phyloP scores from a whole-genome alignment of 2,888 invertebrate species.

The Oscheius sp. region DNA sequence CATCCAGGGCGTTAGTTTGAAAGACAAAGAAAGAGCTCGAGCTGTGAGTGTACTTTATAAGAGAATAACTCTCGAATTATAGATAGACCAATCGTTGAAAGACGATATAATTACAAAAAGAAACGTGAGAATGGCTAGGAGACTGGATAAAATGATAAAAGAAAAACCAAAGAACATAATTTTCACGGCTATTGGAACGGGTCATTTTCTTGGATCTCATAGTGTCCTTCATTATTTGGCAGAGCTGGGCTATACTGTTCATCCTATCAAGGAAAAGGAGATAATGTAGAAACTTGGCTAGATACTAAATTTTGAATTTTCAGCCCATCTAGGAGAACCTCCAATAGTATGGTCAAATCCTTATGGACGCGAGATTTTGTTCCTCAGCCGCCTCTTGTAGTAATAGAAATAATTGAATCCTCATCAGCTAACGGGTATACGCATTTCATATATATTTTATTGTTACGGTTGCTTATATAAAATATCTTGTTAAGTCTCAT shows the following conservation, averaged over 20 bases:
- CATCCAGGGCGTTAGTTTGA: conserved; percentile 11
- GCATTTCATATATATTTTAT: conserved; percentile 8
- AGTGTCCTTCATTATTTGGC: conserved; percentile 45
- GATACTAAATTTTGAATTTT: background rate
- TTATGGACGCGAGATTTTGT: conserved; percentile 31
- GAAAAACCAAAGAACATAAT: conserved; percentile 72
- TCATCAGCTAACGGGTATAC: conserved; percentile 5
- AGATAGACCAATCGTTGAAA: conserved; percentile 74
- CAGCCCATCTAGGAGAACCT: background rate
- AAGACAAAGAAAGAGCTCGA: conserved; percentile 32
- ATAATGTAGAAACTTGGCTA: conserved; percentile 31
- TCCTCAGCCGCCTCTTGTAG: conserved; percentile 22
- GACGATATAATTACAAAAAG: conserved; percentile 74
- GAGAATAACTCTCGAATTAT: conserved; percentile 21
- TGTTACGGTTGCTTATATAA: conserved; percentile 13
- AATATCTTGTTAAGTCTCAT: background rate
- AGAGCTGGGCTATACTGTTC: conserved; percentile 39
- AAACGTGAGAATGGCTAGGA: conserved; percentile 74
- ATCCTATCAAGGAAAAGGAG: conserved; percentile 37
- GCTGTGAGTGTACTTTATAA: conserved; percentile 23
- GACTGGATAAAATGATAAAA: conserved; percentile 72
- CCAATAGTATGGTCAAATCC: conserved; percentile 21
- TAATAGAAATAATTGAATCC: conserved; percentile 27
- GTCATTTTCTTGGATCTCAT: conserved; percentile 51
- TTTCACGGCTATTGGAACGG: conserved; percentile 75